These are phyloP conservation scores for Cantharis rustica DNA, from an alignment of 2,888 invertebrate genomes.

Conservation along the genomic window DNA sequence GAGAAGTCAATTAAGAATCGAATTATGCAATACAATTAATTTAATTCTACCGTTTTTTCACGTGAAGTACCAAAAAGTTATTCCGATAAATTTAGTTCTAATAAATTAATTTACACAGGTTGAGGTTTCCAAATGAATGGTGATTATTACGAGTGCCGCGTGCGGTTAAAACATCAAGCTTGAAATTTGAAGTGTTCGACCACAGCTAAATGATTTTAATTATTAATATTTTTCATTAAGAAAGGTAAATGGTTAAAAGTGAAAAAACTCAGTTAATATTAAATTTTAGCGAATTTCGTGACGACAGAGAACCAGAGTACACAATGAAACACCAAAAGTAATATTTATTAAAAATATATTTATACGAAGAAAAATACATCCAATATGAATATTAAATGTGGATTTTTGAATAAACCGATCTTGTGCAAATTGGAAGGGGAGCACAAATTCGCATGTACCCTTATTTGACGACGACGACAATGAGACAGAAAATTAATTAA, in stretches of 20 bases:
- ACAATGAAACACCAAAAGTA: not conserved
- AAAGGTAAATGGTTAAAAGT: not conserved
- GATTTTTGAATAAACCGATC: not conserved
- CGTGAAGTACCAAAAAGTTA: not conserved
- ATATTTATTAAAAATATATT: constrained; percentile 17
- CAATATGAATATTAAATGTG: constrained; percentile 6
- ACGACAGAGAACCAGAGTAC: not conserved
- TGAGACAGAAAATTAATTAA: not conserved
- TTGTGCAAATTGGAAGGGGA: not conserved
- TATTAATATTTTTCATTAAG: not conserved
- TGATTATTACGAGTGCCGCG: not conserved
- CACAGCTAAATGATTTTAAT: not conserved
- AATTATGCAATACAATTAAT: constrained; percentile 21
- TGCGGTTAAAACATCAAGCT: not conserved
- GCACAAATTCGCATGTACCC: not conserved
- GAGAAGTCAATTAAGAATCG: constrained; percentile 16
- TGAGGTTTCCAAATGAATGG: not conserved
- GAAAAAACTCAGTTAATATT: not conserved
- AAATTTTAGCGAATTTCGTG: too few species aligned
- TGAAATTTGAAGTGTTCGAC: not conserved
- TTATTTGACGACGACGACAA: not conserved
- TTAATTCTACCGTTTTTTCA: not conserved
- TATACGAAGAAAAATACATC: constrained; percentile 10
- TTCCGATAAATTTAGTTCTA: not conserved
- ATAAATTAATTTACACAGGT: not conserved